Percentiles rank a stretch among this genome's conserved stretches.
phyloP scores from a whole-genome alignment of 2,797 vertebrate genomes.

The Aplochiton taeniatus region DNA sequence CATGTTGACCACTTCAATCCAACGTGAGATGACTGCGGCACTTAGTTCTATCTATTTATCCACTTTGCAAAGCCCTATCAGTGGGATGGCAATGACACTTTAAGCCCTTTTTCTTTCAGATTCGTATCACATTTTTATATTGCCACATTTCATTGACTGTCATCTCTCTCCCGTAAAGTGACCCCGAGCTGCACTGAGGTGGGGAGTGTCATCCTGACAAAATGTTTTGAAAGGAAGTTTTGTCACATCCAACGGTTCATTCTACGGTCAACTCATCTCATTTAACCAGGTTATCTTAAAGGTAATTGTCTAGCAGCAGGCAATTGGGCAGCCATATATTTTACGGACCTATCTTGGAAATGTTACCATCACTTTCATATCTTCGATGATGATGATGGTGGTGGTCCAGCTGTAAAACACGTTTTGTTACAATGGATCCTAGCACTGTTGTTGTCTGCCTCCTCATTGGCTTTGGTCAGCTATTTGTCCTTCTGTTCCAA shows the following conservation, averaged over 20 bases:
- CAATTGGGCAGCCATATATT: constrained; percentile 27
- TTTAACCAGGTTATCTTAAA: constrained; percentile 45
- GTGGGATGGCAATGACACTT: no score
- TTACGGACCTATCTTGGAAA: constrained; percentile 37
- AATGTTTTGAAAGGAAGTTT: constrained; percentile 23
- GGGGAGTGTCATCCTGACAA: constrained; percentile 8
- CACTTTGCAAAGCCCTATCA: no score
- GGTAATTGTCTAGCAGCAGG: constrained; percentile 13
- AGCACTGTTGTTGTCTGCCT: not conserved
- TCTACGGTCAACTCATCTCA: constrained; percentile 37
- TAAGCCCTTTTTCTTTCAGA: no score
- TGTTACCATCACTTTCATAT: constrained; percentile 17
- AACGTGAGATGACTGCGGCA: no score
- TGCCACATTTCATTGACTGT: not conserved
- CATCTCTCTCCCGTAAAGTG: constrained; percentile 11
- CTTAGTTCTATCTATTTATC: no score
- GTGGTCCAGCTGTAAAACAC: not conserved
- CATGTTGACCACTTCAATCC: no score
- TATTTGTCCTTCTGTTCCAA: no score
- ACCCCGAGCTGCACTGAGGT: not conserved
- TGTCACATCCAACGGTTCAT: constrained; percentile 35
- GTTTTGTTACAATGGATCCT: constrained; percentile 29
- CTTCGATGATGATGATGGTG: constrained; percentile 26
- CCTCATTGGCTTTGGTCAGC: no score
- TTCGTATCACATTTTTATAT: no score